phyloP scores from a whole-genome alignment of 2,797 vertebrate genomes.

The Salmo trutta region DNA sequence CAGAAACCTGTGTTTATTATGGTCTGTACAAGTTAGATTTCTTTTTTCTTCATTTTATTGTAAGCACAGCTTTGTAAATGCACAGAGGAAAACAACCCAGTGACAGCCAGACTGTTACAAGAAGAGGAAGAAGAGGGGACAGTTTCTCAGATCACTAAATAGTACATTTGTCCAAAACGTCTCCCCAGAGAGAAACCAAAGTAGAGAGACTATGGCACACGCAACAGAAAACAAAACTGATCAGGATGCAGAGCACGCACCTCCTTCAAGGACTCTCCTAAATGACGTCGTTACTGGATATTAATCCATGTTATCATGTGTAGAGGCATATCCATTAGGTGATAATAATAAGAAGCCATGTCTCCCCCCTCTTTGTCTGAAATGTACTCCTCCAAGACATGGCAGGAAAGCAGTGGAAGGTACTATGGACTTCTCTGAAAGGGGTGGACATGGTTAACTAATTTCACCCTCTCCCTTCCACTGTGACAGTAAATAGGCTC shows the following conservation, averaged over 20 bases:
- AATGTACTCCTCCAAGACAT: slow-evolving; percentile 37
- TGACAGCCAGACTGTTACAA: slow-evolving; percentile 85
- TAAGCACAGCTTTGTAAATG: slow-evolving; percentile 98
- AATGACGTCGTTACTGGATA: slow-evolving; percentile 53
- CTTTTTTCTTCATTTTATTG: slow-evolving; percentile 73
- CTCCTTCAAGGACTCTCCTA: slow-evolving; percentile 45
- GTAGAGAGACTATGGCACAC: slow-evolving; percentile 58
- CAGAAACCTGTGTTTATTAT: slow-evolving; percentile 26
- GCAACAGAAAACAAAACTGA: slow-evolving; percentile 55
- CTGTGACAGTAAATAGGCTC: slow-evolving; percentile 35
- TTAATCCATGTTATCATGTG: slow-evolving; percentile 65
- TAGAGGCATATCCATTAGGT: slow-evolving; percentile 69
- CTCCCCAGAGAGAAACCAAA: slow-evolving; percentile 67
- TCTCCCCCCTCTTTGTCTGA: slow-evolving; percentile 31
- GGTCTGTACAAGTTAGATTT: slow-evolving; percentile 95
- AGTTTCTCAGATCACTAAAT: slow-evolving; percentile 82
- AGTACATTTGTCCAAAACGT: slow-evolving; percentile 72
- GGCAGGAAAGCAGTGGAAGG: slow-evolving; percentile 40
- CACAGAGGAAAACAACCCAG: slow-evolving; percentile 85
- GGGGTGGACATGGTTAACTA: slow-evolving; percentile 54
- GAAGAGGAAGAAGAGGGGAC: slow-evolving; percentile 60
- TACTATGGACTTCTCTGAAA: slow-evolving; percentile 48
- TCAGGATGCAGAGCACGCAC: slow-evolving; percentile 47
- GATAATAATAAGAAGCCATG: slow-evolving; percentile 41
- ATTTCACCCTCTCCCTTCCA: slow-evolving; percentile 46